Conservation (phyloP, 2,888 invertebrate genomes). For the Platycheirus albimanus region DNA sequence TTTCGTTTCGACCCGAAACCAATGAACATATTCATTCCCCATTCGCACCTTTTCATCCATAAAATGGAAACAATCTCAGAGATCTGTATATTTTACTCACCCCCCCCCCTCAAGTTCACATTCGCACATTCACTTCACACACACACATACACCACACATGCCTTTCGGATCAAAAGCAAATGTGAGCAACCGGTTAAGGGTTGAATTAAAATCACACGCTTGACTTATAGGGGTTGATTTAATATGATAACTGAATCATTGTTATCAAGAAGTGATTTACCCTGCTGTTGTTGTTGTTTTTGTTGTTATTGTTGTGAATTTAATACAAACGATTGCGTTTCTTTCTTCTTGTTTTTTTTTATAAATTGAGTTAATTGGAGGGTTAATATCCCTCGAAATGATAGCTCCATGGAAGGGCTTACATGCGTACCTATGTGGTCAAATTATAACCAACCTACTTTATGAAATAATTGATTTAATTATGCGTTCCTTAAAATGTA, state of each 20-base stretch:
- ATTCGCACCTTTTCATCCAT: slow-evolving; percentile 74
- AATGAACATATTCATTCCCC: slow-evolving; percentile 73
- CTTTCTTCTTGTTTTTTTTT: not conserved
- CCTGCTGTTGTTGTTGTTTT: slow-evolving; percentile 23
- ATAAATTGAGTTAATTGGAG: slow-evolving; percentile 23
- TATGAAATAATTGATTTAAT: no score
- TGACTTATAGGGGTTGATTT: slow-evolving; percentile 74
- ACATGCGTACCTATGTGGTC: no score
- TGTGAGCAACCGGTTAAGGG: slow-evolving; percentile 75
- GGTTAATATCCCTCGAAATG: not conserved
- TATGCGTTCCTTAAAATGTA: no score
- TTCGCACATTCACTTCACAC: not conserved
- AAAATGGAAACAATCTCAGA: slow-evolving; percentile 71
- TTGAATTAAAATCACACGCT: slow-evolving; percentile 74
- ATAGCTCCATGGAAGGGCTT: not conserved
- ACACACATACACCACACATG: not conserved
- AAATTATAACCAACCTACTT: no score
- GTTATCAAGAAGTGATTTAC: slow-evolving; percentile 73
- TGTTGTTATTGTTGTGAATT: slow-evolving; percentile 14
- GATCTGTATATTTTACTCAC: slow-evolving; percentile 35
- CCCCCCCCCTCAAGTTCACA: slow-evolving; percentile 4
- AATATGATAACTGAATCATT: slow-evolving; percentile 74
- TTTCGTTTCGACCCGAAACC: slow-evolving; percentile 65
- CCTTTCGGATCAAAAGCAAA: slow-evolving; percentile 60
- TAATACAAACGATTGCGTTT: slow-evolving; percentile 40